Conservation (phyloP, 2,888 invertebrate genomes). For the Pilophorus perplexus region DNA sequence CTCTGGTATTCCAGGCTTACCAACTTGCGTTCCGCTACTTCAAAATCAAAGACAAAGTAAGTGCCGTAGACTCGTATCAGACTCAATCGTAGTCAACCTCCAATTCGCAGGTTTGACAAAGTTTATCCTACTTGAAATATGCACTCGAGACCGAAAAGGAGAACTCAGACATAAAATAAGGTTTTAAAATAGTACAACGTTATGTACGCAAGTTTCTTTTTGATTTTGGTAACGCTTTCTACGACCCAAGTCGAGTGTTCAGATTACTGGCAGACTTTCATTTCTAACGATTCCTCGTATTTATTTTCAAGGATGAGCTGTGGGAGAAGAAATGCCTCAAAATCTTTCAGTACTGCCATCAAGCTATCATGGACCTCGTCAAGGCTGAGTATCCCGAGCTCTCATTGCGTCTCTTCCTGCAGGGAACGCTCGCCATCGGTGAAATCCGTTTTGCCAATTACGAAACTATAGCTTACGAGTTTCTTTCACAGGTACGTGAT, state of each 20-base stretch:
- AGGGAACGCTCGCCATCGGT: conserved; percentile 90
- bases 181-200: too few relatives aligned
- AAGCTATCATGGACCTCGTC: conserved; percentile 88
- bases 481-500: conserved; percentile 85
- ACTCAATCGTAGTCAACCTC: too few relatives aligned
- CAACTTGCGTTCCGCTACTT: conserved; percentile 82
- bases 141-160: too few relatives aligned
- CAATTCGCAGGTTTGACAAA: too few relatives aligned
- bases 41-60: conserved; percentile 68
- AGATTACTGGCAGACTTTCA: background rate
- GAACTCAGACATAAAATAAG: too few relatives aligned
- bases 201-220: too few relatives aligned
- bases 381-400: conserved; percentile 94
- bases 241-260: too few relatives aligned
- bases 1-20: conserved; percentile 91
- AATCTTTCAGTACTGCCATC: conserved; percentile 96
- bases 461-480: conserved; percentile 97
- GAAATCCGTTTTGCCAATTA: conserved; percentile 91
- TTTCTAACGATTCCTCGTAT: too few relatives aligned
- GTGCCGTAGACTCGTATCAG: too few relatives aligned
- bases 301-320: conserved; percentile 93
- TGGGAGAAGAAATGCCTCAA: conserved; percentile 99
- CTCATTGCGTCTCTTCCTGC: conserved; percentile 87
- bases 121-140: too few relatives aligned
- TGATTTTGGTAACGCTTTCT: too few relatives aligned